These are phyloP conservation scores for Branchinecta lindahli DNA, from an alignment of 1,140 invertebrate genomes.

Conservation along the genomic window DNA sequence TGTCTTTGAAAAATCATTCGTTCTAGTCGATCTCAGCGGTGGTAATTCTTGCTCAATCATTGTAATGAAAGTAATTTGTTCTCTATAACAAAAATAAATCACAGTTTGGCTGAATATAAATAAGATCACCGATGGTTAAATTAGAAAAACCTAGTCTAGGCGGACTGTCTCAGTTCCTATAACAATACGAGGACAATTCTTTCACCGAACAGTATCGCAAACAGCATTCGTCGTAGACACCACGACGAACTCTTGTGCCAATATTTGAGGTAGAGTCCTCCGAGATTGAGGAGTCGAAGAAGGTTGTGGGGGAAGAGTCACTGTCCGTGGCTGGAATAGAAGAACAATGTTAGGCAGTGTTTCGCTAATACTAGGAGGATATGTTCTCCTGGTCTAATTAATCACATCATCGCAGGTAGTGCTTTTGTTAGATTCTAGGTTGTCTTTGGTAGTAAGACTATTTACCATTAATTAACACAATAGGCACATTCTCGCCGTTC, in stretches of 20 bases:
- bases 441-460: no score
- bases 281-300: not conserved
- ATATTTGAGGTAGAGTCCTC: not conserved
- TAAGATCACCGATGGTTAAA: no score
- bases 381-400: no score
- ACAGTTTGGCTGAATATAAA: conserved; percentile 1
- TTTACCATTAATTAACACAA: no score
- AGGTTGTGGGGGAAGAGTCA: not conserved
- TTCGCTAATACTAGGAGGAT: no score
- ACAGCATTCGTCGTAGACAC: not conserved
- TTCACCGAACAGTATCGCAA: not conserved
- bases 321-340: not conserved
- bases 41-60: not conserved
- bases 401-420: no score
- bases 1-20: no score
- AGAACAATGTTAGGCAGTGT: not conserved
- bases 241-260: not conserved
- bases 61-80: not conserved
- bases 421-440: no score
- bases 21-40: no score
- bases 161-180: not conserved
- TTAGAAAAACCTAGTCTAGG: no score
- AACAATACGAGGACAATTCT: not conserved
- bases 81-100: not conserved
- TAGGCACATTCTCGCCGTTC: no score